Evolutionary conservation across 1,140 invertebrate species (phyloP).

Genomic region (Sitodiplosis mosellana): DNA sequence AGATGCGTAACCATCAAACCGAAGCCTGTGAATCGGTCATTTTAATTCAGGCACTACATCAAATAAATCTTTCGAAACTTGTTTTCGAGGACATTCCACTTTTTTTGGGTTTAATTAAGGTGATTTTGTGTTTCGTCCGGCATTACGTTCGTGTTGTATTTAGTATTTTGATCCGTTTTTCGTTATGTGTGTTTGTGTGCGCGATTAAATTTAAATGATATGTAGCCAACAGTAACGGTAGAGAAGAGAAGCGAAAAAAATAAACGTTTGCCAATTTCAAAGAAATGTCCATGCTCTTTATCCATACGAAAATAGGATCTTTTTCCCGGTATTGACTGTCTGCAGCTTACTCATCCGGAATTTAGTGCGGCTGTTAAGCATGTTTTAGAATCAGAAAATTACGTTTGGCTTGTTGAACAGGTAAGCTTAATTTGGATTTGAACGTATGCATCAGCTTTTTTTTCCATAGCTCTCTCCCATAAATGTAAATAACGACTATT

Average conservation of each 20-base stretch:
- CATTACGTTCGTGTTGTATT: not conserved
- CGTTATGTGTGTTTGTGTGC: not conserved
- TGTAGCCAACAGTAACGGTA: no score
- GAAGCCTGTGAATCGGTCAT: constrained; percentile 67
- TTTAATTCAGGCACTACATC: constrained; percentile 69
- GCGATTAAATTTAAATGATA: no score
- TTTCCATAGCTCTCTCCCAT: no score
- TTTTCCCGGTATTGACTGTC: constrained; percentile 76
- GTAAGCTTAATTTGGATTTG: constrained; percentile 24
- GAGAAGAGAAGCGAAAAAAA: no score
- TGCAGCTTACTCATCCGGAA: constrained; percentile 62
- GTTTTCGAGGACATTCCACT: constrained; percentile 77
- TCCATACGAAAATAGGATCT: constrained; percentile 35
- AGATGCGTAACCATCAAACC: constrained; percentile 54
- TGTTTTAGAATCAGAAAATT: constrained; percentile 43
- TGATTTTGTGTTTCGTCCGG: not conserved
- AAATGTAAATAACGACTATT: not conserved
- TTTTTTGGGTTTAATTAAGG: constrained; percentile 65
- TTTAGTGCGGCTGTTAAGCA: constrained; percentile 62
- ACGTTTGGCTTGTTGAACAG: constrained; percentile 56
- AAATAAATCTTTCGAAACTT: constrained; percentile 87
- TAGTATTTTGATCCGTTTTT: not conserved
- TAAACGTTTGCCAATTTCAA: no score
- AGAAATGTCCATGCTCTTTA: no score
- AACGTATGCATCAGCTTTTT: no score